Base-by-base conservation (phyloP, 2,797 vertebrate species). In the Leptatherina wallacei region DNA sequence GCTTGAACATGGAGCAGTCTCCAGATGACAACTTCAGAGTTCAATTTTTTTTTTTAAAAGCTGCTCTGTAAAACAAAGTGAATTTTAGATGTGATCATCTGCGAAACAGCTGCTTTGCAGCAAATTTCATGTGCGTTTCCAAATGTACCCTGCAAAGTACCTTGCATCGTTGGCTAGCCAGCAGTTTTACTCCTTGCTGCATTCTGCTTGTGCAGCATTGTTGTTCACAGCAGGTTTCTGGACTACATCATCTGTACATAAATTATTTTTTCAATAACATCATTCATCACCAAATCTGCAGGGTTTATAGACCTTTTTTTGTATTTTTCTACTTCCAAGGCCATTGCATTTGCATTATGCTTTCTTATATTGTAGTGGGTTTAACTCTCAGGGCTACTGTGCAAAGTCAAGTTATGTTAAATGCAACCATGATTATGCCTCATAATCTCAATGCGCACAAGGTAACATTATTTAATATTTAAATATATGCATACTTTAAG, bases 31-130 rank as follows among this genome's bases (percentile, higher is more conserved):
- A 69, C 69, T 66, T n/a, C 6, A 1, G 32, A 56, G 30, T 54
- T 73, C 44, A 49, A 20, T 54, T 33, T 60, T 49, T 61, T 54
- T 33, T 60, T 49, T 61, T 6, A 66, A 29, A 33, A 27, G 38
- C 22, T 36, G 61, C 18, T 29, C 11, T 30, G 7, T 22, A 33
- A 51, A 51, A 54, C 22, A 22, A 57, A 61, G 33, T 35, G 20
- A 32, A 18, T 69, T 69, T 71, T 61, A 16, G 29, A 49, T 64
- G 35, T 36, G 40, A 76, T 68, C 24, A 44, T 24, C 35, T 60
- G 18, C 22, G 52, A 73, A 70, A 62, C 51, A 58, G 32, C 32
- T 33, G 8, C n/a, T 62, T 60, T 59, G 9, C 13, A 59, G 27
- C 55, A 20, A 18, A 38, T 40, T 59, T 42, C 22, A 40, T 30